Evolutionary conservation across 1,140 invertebrate species (phyloP), one percentile per base, ranked within the genome.

Genomic region (Pachyrhynchus sulphureomaculatus): DNA sequence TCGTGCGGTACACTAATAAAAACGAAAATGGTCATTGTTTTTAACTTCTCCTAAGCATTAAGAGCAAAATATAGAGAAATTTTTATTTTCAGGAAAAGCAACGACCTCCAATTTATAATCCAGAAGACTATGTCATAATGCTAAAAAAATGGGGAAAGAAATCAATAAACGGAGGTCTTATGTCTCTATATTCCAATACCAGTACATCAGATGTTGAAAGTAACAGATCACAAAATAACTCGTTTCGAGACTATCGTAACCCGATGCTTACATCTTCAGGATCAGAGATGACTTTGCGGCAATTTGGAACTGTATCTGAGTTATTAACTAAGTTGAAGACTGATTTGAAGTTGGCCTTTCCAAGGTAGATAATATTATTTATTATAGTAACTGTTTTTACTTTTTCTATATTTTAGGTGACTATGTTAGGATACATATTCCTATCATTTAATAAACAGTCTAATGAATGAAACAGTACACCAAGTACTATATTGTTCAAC

Each of bases 221-320:
- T 34, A 52, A 13, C 2, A 64, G 64, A 41, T 65, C 70, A 3
- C 64, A 72, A 42, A 62, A 64, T 23, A 54, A 57, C 63, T 62
- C 67, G n/a, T 72, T 68, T 45, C 65, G 72, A 17, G 75, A 78
- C 57, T 78, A 77, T 37, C 75, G 80, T 62, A 80, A 77, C 65
- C 79, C 79, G 18, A 81, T 82, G 73, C 78, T 71, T 72, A 80
- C 72, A 75, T 80, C 74, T 73, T 81, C 72, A 65, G 84, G 84
- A 33, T 86, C 84, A 42, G 91, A 94, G 74, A 93, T 95, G 91
- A 90, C 88, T 13, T 78, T 94, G 26, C 82, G 89, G 44, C 91
- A 94, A 75, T 93, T 95, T 74, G 85, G 87, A 24, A 89, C 89
- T 21, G 86, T 93, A 47, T 91, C 90, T 26, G 92, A 95, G 76